Evolutionary conservation across 2,888 invertebrate species (phyloP).

Genomic region (Caenorhabditis becei): DNA sequence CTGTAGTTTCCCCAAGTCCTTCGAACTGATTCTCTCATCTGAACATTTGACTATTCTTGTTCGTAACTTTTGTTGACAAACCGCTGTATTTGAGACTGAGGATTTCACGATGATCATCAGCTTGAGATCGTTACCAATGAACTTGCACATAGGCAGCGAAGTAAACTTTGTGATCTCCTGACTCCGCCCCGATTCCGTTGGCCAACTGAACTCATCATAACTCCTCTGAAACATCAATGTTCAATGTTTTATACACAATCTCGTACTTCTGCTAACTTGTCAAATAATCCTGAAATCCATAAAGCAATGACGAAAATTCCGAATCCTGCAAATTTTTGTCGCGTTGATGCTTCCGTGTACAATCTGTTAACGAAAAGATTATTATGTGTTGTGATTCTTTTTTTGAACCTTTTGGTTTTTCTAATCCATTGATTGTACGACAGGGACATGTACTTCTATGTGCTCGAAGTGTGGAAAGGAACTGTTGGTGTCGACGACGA

Average conservation of each 20-base stretch:
- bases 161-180: conserved; percentile 5
- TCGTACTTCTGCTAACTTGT: conserved; percentile 40
- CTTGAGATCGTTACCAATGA: not conserved
- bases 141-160: conserved; percentile 27
- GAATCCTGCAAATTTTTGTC: conserved; percentile 1
- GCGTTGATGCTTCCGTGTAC: not conserved
- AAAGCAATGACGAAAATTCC: conserved; percentile 9
- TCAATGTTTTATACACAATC: not conserved
- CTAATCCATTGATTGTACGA: conserved; percentile 1
- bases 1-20: conserved; percentile 65
- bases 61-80: conserved; percentile 18
- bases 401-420: conserved; percentile 20
- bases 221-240: conserved; percentile 13
- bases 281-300: conserved; percentile 34
- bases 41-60: conserved; percentile 14
- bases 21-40: conserved; percentile 70
- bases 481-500: not conserved
- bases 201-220: conserved; percentile 48
- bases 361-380: not conserved
- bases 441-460: not conserved
- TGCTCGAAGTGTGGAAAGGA: not conserved
- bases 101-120: conserved; percentile 73
- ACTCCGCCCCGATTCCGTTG: not conserved
- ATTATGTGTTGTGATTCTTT: not conserved
- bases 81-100: conserved; percentile 61